Evolutionary conservation across 2,113 vertebrate species (phyloP).

Genomic region (Leucoraja erinaceus): DNA sequence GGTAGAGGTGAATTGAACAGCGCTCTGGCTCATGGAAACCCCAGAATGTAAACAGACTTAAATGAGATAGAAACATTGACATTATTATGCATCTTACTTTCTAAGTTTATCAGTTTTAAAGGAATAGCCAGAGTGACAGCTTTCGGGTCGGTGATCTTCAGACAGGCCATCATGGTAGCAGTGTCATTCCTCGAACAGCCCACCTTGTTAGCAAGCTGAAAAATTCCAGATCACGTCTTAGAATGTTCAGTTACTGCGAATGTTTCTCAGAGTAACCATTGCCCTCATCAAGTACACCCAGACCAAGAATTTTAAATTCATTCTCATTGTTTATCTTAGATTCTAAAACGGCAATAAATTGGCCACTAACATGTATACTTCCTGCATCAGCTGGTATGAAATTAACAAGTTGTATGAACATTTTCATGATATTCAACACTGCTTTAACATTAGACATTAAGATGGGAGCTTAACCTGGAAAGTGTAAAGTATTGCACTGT

Average conservation of each 20-base stretch:
- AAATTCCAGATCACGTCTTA: neutral
- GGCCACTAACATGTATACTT: too few species aligned
- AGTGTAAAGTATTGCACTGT: too few species aligned
- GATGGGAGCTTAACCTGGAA: too few species aligned
- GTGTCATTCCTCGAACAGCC: constrained; percentile 64
- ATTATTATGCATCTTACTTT: constrained; percentile 51
- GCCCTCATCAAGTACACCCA: neutral
- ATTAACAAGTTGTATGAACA: too few species aligned
- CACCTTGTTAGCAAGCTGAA: constrained; percentile 68
- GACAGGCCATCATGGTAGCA: constrained; percentile 58
- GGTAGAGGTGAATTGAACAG: too few species aligned
- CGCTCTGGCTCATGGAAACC: neutral
- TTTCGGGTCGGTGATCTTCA: constrained; percentile 62
- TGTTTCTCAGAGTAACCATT: neutral
- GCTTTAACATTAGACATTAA: too few species aligned
- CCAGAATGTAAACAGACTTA: neutral
- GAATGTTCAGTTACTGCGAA: neutral
- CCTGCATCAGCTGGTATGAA: too few species aligned
- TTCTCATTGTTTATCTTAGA: neutral
- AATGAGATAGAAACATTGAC: neutral
- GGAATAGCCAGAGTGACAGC: constrained; percentile 65
- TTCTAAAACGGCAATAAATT: neutral
- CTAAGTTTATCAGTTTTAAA: constrained; percentile 45
- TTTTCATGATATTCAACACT: too few species aligned
- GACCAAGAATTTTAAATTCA: neutral